Evolutionary conservation across 2,797 vertebrate genomes (phyloP), one percentile per base, ranked within the genome.

Genomic region (Pelobates cultripes): DNA sequence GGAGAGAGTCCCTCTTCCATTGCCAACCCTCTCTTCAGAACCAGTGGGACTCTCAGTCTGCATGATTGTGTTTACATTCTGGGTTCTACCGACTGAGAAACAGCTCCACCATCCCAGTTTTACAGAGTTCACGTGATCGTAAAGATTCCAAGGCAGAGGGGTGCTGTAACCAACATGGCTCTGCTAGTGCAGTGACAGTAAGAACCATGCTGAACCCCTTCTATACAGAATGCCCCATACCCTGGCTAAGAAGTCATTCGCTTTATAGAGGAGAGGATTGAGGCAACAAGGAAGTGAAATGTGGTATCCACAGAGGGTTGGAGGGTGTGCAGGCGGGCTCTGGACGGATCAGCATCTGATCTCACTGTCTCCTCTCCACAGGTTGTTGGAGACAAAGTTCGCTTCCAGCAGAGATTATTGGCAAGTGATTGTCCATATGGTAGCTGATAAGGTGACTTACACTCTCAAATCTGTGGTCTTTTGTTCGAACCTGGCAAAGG

Each of bases 401-500:
- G 12, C 78, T 80, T 28, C 78, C 78, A 4, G 97, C 98, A 0
- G 97, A 99, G 87, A 99, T 97, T 83, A 99, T 99, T 77, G 98
- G 98, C 82, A 99, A 93, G 84, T 96, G 94, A 95, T 99, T 99
- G 96, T 99, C 98, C 97, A 98, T 96, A 91, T 99, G 97, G 90
- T 99, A 97, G 28, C 97, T 97, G 93, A 99, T 99, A 87, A 99
- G 94, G 91, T 99, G 98, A 86, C 97, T 98, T 85, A 99, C 98
- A 0, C 96, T 99, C 87, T 97, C 97, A 0, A 99, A 99, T 61
- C 97, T 95, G 77, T 98, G 98, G 83, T 99, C 98, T 91, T 99
- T 99, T 0, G 98, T 99, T 77, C 97, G 93, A 15, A 99, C 98
- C 98, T 99, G 80, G 0, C 8, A 6, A 3, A 0, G 2, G 12